phyloP scores from a whole-genome alignment of 1,140 invertebrate genomes.

The Liolophura sinensis region DNA sequence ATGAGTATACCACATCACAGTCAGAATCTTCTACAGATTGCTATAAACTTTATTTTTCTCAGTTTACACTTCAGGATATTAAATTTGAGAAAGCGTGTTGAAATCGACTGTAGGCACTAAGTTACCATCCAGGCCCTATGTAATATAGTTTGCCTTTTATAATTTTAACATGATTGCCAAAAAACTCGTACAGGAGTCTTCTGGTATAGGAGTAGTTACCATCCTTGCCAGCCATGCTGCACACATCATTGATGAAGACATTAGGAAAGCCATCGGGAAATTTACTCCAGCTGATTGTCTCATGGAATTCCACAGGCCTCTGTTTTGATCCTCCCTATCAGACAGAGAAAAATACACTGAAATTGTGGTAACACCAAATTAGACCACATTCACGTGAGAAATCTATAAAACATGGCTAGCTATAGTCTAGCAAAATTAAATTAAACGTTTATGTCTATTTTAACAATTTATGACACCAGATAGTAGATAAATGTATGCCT shows the following conservation, averaged over 20 bases:
- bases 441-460: too few relatives aligned
- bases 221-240: conserved; percentile 57
- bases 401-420: too few relatives aligned
- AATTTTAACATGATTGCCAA: background rate
- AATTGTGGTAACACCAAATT: background rate
- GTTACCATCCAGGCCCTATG: too few relatives aligned
- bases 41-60: too few relatives aligned
- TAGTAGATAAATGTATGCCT: too few relatives aligned
- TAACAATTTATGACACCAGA: too few relatives aligned
- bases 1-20: too few relatives aligned
- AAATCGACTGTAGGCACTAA: too few relatives aligned
- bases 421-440: too few relatives aligned
- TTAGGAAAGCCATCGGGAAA: conserved; percentile 59
- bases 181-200: background rate
- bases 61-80: too few relatives aligned
- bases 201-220: conserved; percentile 28
- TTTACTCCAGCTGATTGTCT: conserved; percentile 49
- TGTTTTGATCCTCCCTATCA: background rate
- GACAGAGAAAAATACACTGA: conserved; percentile 7
- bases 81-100: too few relatives aligned
- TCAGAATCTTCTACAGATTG: too few relatives aligned
- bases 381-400: background rate
- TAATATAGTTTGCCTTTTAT: background rate
- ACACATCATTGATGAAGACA: conserved; percentile 57
- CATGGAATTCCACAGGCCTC: conserved; percentile 35